Percentiles rank a stretch among this genome's conserved stretches.
Evolutionary conservation across 2,888 invertebrate genomes (phyloP).

Genomic region (Polia nebulosa): DNA sequence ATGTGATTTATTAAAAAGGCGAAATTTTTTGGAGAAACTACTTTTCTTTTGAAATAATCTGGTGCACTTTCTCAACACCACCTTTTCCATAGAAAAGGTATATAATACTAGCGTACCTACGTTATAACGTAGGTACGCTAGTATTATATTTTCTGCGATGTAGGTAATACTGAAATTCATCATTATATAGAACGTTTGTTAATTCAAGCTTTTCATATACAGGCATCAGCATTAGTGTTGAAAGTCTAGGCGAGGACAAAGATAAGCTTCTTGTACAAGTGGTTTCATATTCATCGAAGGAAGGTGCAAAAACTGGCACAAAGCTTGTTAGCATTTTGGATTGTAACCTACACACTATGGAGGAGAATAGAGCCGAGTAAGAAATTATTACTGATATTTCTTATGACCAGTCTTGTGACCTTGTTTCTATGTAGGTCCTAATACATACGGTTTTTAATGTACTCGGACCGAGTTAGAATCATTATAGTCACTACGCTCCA

Average conservation of each 20-base stretch:
- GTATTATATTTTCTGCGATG: no score
- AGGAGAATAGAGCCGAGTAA: constrained; percentile 92
- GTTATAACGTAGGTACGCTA: no score
- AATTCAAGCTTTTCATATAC: constrained; percentile 28
- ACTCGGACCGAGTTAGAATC: neutral
- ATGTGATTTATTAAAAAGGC: neutral
- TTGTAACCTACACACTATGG: constrained; percentile 92
- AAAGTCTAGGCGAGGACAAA: constrained; percentile 85
- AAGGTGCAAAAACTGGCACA: constrained; percentile 91
- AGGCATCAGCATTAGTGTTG: constrained; percentile 87
- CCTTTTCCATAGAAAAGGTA: neutral
- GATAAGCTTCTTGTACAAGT: constrained; percentile 91
- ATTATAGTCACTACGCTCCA: neutral
- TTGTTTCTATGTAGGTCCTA: neutral
- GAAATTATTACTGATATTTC: constrained; percentile 49
- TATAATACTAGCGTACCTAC: no score
- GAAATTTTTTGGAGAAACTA: neutral
- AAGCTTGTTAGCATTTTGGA: constrained; percentile 92
- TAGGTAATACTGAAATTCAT: neutral
- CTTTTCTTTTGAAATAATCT: neutral
- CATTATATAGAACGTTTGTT: neutral
- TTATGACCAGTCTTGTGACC: constrained; percentile 4
- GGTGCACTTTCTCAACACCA: neutral
- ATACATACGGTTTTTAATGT: neutral
- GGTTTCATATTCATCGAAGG: constrained; percentile 91